Conservation (phyloP, 2,888 invertebrate genomes). For the Aspidiotus destructor region DNA sequence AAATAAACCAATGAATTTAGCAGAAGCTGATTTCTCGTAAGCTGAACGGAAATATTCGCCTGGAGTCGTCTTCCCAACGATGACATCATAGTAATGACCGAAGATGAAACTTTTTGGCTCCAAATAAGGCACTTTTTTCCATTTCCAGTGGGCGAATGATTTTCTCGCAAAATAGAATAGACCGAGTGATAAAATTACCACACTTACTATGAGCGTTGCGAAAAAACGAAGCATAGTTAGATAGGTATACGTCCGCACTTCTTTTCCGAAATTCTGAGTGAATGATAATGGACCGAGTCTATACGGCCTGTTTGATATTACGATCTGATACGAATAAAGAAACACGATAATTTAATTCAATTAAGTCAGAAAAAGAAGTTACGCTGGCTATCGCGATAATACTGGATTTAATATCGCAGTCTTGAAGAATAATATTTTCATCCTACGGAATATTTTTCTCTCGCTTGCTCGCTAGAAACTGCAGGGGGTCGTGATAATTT, state of each 20-base stretch:
- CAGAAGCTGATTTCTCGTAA: slow-evolving; percentile 16
- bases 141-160: slow-evolving; percentile 19
- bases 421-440: too few relatives aligned
- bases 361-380: too few relatives aligned
- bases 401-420: too few relatives aligned
- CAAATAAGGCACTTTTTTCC: slow-evolving; percentile 18
- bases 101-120: slow-evolving; percentile 19
- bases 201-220: too few relatives aligned
- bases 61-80: slow-evolving; percentile 8
- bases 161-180: neutral
- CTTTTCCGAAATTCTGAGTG: neutral
- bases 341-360: too few relatives aligned
- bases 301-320: too few relatives aligned
- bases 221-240: neutral
- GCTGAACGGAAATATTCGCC: slow-evolving; percentile 9
- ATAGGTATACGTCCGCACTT: neutral
- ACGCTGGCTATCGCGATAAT: too few relatives aligned
- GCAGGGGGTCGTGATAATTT: too few relatives aligned
- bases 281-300: too few relatives aligned
- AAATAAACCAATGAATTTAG: slow-evolving; percentile 43
- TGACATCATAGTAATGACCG: slow-evolving; percentile 16
- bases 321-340: too few relatives aligned
- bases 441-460: too few relatives aligned
- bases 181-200: neutral
- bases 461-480: too few relatives aligned